phyloP scores from a whole-genome alignment of 2,888 invertebrate species.

The Callimorpha dominula region DNA sequence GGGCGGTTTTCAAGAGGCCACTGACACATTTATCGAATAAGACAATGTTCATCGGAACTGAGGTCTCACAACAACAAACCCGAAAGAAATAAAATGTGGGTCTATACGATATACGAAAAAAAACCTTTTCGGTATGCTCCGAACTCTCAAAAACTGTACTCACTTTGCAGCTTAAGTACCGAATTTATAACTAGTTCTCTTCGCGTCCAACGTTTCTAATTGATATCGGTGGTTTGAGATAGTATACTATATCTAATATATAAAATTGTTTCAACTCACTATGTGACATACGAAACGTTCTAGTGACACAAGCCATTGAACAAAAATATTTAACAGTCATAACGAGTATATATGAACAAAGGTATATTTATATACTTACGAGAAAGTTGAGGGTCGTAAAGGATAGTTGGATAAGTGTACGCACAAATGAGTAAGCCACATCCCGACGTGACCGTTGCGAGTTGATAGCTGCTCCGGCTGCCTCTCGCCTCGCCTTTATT shows the following conservation, averaged over 20 bases:
- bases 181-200: no score
- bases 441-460: conserved; percentile 8
- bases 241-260: neutral
- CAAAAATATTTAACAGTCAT: no score
- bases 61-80: neutral
- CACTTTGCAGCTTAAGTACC: no score
- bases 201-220: no score
- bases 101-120: neutral
- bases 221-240: no score
- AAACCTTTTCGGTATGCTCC: no score
- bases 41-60: neutral
- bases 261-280: neutral
- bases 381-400: neutral
- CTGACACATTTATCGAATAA: neutral
- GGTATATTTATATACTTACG: neutral
- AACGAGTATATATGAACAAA: neutral
- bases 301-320: neutral
- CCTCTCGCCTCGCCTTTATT: conserved; percentile 25
- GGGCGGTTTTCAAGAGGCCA: neutral
- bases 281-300: neutral
- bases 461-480: conserved; percentile 4
- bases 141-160: no score
- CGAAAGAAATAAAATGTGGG: neutral
- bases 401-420: conserved; percentile 1
- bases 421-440: neutral